Conservation (phyloP, 2,113 vertebrate species). For the Phylloscopus trochiloides region DNA sequence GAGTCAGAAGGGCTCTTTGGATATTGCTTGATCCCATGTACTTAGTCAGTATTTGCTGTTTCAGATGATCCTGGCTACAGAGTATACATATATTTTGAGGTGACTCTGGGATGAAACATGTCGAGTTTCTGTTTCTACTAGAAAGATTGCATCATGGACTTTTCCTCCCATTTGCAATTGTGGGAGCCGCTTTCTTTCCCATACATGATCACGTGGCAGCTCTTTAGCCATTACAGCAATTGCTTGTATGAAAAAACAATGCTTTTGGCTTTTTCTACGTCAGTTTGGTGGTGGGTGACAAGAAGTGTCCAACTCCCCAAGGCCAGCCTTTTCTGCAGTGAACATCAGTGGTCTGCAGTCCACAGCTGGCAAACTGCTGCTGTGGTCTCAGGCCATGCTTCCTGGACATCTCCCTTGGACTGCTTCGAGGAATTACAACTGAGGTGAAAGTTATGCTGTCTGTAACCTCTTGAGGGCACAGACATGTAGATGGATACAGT, state of each 20-base stretch:
- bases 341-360: not conserved
- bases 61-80: not conserved
- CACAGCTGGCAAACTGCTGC: not conserved
- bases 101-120: not conserved
- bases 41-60: not conserved
- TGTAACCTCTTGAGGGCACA: constrained; percentile 50
- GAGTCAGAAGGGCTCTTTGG: not conserved
- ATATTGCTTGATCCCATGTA: not conserved
- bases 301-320: not conserved
- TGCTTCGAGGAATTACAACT: not conserved
- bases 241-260: not conserved
- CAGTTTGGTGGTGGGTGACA: not conserved
- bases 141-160: not conserved
- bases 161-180: not conserved
- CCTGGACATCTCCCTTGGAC: not conserved
- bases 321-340: not conserved
- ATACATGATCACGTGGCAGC: not conserved
- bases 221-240: not conserved
- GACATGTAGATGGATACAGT: constrained; percentile 12
- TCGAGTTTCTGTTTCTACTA: not conserved
- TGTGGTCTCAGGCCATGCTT: not conserved
- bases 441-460: constrained; percentile 20
- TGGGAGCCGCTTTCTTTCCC: not conserved
- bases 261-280: not conserved
- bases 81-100: not conserved